Evolutionary conservation across 2,888 invertebrate species (phyloP).

Genomic region (Oligia latruncula): DNA sequence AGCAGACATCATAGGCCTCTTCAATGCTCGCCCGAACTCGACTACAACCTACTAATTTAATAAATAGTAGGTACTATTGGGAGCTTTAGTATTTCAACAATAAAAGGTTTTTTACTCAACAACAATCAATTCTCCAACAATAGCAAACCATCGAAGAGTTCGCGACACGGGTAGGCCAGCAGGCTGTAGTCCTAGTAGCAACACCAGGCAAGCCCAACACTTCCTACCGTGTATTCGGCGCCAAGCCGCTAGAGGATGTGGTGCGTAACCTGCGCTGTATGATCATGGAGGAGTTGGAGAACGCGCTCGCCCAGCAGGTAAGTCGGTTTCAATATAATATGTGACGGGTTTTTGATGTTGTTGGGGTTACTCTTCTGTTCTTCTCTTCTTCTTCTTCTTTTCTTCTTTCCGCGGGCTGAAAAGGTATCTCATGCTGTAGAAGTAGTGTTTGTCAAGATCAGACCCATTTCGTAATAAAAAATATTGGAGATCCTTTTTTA

Average conservation of each 20-base stretch:
- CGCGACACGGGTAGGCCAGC: slow-evolving; percentile 98
- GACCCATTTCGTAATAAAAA: background rate
- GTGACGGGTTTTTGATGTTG: background rate
- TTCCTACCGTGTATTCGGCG: slow-evolving; percentile 98
- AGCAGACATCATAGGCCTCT: background rate
- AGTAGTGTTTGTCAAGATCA: background rate
- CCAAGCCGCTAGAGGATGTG: slow-evolving; percentile 98
- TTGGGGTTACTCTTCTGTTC: too few species aligned
- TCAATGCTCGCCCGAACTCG: background rate
- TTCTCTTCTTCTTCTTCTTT: too few species aligned
- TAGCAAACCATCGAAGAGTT: slow-evolving; percentile 99
- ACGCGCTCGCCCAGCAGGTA: slow-evolving; percentile 96
- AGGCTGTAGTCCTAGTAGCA: slow-evolving; percentile 98
- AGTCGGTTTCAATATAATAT: slow-evolving; percentile 50
- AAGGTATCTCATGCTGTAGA: background rate
- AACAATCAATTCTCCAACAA: background rate
- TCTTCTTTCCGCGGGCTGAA: background rate
- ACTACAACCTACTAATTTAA: background rate
- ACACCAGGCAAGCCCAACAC: slow-evolving; percentile 99
- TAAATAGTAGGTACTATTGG: background rate
- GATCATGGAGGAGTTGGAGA: slow-evolving; percentile 98
- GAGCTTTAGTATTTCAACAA: background rate
- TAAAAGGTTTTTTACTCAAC: background rate
- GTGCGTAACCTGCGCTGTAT: slow-evolving; percentile 96
- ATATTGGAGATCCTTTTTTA: background rate